Conservation (phyloP, 1,140 invertebrate genomes). For the Conus betulinus region DNA sequence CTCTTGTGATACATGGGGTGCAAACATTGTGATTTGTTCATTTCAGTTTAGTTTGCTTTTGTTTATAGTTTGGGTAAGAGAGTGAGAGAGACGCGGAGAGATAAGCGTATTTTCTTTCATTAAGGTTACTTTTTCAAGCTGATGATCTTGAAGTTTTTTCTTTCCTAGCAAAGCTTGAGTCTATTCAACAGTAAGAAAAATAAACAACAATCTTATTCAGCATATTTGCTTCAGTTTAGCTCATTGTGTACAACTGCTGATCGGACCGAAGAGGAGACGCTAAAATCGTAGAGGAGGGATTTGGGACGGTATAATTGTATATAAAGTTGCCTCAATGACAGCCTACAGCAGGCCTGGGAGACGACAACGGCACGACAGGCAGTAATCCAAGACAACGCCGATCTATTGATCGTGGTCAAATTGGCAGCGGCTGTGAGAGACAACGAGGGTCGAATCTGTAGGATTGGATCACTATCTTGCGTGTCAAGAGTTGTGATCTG, state of each 20-base stretch:
- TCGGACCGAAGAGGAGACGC: neutral
- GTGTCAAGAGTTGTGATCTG: neutral
- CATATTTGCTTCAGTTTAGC: neutral
- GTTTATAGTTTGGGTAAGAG: neutral
- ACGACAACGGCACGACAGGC: neutral
- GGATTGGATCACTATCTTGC: neutral
- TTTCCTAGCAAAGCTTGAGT: too few species aligned
- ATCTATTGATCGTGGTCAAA: neutral
- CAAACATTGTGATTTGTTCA: too few species aligned
- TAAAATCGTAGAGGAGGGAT: neutral
- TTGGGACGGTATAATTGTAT: neutral
- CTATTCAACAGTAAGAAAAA: too few species aligned
- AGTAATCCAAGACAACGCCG: neutral
- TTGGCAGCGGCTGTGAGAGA: neutral
- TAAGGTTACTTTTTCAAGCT: too few species aligned
- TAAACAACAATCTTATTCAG: neutral
- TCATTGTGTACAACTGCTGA: neutral
- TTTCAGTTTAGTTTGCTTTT: too few species aligned
- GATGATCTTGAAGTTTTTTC: too few species aligned
- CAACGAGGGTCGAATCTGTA: neutral
- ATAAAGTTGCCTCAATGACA: conserved; percentile 2
- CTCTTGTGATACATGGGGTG: too few species aligned
- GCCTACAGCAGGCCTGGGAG: neutral
- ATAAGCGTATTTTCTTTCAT: neutral
- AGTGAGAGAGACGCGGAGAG: neutral